Percentiles rank a stretch among this genome's conserved stretches.
These are phyloP conservation scores for Quiscalus mexicanus DNA, from an alignment of 2,113 vertebrate species.

Conservation along the genomic window DNA sequence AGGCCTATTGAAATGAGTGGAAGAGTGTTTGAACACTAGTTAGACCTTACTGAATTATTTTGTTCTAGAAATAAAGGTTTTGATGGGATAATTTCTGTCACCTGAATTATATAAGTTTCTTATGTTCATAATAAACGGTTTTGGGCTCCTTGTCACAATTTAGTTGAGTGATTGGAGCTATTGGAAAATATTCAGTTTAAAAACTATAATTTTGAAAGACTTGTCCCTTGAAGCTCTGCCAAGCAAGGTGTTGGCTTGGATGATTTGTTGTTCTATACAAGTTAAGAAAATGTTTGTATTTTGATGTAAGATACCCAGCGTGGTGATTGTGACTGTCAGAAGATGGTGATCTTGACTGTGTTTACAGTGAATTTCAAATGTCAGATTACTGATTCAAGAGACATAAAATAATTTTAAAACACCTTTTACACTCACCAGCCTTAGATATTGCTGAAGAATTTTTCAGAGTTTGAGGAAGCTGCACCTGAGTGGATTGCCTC, in stretches of 20 bases:
- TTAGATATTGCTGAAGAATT: neutral
- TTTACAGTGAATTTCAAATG: conserved; percentile 3
- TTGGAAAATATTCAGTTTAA: neutral
- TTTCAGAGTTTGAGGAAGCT: neutral
- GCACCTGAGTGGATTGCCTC: neutral
- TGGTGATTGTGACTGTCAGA: neutral
- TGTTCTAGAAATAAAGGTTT: neutral
- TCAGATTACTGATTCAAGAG: neutral
- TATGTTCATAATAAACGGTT: neutral
- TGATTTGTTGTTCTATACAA: neutral
- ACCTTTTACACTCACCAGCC: neutral
- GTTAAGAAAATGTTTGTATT: neutral
- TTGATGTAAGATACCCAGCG: neutral
- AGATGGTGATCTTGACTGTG: neutral
- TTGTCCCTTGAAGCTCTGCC: neutral
- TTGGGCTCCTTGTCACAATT: neutral
- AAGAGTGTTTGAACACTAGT: neutral
- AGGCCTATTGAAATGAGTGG: neutral
- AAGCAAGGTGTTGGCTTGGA: neutral
- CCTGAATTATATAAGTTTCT: neutral
- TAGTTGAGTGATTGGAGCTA: neutral
- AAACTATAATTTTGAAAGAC: neutral
- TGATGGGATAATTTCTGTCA: neutral
- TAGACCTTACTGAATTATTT: neutral
- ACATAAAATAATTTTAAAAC: neutral